Evolutionary conservation across 2,888 invertebrate genomes (phyloP), one percentile per base, ranked within the genome.

Genomic region (Cosmorhoe ocellata): DNA sequence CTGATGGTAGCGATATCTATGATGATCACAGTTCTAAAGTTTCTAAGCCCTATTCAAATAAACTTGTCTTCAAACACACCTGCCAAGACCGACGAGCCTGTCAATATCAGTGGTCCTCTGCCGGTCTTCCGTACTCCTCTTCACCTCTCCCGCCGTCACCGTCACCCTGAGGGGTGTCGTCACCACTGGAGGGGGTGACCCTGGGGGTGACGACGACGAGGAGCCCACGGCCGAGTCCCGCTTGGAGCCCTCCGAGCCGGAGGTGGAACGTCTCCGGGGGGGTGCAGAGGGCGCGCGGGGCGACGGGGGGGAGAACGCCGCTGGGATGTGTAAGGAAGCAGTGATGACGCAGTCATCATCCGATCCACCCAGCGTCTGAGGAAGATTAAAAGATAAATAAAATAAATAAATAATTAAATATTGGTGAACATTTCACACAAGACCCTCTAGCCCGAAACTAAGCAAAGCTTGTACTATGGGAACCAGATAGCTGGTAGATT

Each of bases 301-400:
- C 39, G 79, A 53, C 84, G 75, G 36, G 82, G 79, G 71, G 58
- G 84, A 63, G 54, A 76, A 88, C 26, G 86, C 76, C 58, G 92
- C 92, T 4, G 96, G 95, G 85, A 96, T 95, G 70, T 95, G 95
- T 28, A 96, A 91, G 58, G 95, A 95, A 0, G 96, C 96, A 0
- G 95, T 95, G 66, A 96, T 94, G 47, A 95, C 92, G 59, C 93
- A 93, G 71, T 92, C 91, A 71, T 92, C 90, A 91, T 93, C 63
- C 83, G 94, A 66, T 85, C 92, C 63, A 92, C 94, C 83, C 81
- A 92, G 73, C 91, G 88, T 74, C 94, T 85, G 68, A 7, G 24
- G 7, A 24, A 3, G 3, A 18, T 18, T n/a, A n/a, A n/a, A n/a
- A n/a, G n/a, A n/a, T n/a, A n/a, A n/a, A n/a, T n/a, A n/a, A n/a